Evolutionary conservation across 2,797 vertebrate genomes (phyloP).

Genomic region (Tiaroga cobitis): DNA sequence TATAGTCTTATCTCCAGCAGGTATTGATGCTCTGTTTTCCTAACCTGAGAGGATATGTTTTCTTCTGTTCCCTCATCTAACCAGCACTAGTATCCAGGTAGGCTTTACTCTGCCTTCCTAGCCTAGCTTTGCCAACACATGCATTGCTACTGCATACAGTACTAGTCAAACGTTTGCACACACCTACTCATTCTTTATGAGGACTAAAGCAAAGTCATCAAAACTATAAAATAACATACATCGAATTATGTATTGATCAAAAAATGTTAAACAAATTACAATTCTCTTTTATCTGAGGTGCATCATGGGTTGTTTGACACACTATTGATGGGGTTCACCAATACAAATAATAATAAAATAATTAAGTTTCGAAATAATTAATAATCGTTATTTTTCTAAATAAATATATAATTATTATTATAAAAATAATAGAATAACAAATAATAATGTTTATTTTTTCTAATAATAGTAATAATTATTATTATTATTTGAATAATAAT

Average conservation of each 20-base stretch:
- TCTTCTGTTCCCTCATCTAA: constrained; percentile 13
- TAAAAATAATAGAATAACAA: no score
- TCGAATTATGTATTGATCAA: not conserved
- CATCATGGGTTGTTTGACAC: not conserved
- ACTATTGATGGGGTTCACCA: not conserved
- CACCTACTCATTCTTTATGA: not conserved
- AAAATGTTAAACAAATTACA: not conserved
- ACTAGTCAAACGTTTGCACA: not conserved
- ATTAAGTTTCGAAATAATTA: not conserved
- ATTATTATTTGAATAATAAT: not conserved
- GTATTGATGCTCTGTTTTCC: constrained; percentile 89
- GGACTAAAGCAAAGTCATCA: not conserved
- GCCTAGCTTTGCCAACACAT: constrained; percentile 12
- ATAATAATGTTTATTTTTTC: not conserved
- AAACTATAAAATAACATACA: not conserved
- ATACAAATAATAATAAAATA: not conserved
- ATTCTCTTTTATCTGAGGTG: not conserved
- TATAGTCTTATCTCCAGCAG: constrained; percentile 91
- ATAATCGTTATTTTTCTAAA: not conserved
- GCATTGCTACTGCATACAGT: not conserved
- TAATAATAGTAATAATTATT: not conserved
- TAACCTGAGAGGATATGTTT: constrained; percentile 67
- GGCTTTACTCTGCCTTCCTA: constrained; percentile 16
- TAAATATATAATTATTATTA: not conserved
- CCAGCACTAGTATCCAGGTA: constrained; percentile 23